Base-by-base conservation (phyloP, 1,140 invertebrate genomes). In the Ptiloglossa arizonensis region DNA sequence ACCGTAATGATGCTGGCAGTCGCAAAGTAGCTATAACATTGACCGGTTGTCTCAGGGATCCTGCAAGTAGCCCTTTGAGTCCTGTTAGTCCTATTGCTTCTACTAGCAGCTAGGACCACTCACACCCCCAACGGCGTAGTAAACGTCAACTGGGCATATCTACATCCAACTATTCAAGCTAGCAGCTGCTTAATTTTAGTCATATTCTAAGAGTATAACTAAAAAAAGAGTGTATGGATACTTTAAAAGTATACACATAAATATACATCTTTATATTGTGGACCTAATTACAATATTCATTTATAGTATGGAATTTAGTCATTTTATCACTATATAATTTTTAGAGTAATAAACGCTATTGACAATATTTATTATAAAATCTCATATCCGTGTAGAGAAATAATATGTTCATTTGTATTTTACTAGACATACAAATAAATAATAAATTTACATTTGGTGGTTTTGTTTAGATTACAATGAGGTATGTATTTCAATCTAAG, bases 1-100 rank as follows among this genome's bases (percentile, higher is more conserved):
- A 99, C 93, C 95, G 98, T 87, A 97, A 99, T 93, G 96, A 97
- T 89, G 98, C 97, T 86, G 98, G 98, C 79, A 98, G 97, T 88
- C 94, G 98, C 78, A 98, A 98, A 93, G 93, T 98, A 88, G 96
- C 98, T 80, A 96, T 98, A 86, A 98, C 97, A 73, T 93, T 98
- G 89, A 98, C 98, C 82, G 97, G 97, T 35, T 97, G 97, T 92
- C 94, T 97, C 83, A 94, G 96, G 74, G 96, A 97, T 90, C 96
- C 96, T 76, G 95, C 95, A 72, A 95, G 96, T 89, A 97, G 96
- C 87, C 97, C 96, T 77, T 94, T 97, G 89, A 97, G 96, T 89
- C 96, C 96, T 80, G 95, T 96, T 86, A 96, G 95, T 89, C 96
- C 96, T 81, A 96, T 97, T 89, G 96, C 96, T 48, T 97, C 96